Evolutionary conservation across 1,140 invertebrate species (phyloP), one percentile per base, ranked within the genome.

Genomic region (Drosophila chauvacae): DNA sequence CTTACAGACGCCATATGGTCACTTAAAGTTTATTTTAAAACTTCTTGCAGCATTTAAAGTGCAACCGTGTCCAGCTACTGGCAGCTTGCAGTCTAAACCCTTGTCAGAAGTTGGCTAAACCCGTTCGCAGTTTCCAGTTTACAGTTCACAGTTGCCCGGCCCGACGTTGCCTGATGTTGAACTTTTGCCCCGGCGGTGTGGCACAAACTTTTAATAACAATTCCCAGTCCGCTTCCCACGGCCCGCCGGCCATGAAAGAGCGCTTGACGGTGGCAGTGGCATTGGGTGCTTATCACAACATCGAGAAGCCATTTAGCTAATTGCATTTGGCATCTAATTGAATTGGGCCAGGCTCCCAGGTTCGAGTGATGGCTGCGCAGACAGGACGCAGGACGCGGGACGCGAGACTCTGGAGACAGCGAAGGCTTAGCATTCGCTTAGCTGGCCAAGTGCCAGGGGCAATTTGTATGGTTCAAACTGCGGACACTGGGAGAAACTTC

Each of bases 271-370:
- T 44, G 59, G 18, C 60, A 58, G 18, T 48, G 35, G 35, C 55
- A 23, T 30, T 37, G 48, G 51, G 72, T 56, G 44, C 42, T 74
- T 81, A 82, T 81, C 75, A 76, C 45, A 69, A 78, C 83, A 87
- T 63, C 76, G 44, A 57, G 84, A 74, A 71, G 68, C 68, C 85
- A 88, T 88, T 88, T 84, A 45, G 70, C 68, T 88, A 88, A 88
- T 88, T 84, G 81, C 80, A 87, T 88, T 88, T 76, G 44, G 56
- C 63, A 68, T 77, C 48, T 84, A 80, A 87, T 87, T 88, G 57
- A 87, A 87, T 88, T 84, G 72, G 51, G 61, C 47, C 51, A 55
- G 77, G 60, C 59, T 78, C 56, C 47, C 47, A 41, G 48, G 47
- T 55, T 58, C 26, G 30, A 53, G 41, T 41, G 62, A 50, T 65